Base-by-base conservation (phyloP, 2,113 vertebrate genomes). In the Trinectes maculatus region DNA sequence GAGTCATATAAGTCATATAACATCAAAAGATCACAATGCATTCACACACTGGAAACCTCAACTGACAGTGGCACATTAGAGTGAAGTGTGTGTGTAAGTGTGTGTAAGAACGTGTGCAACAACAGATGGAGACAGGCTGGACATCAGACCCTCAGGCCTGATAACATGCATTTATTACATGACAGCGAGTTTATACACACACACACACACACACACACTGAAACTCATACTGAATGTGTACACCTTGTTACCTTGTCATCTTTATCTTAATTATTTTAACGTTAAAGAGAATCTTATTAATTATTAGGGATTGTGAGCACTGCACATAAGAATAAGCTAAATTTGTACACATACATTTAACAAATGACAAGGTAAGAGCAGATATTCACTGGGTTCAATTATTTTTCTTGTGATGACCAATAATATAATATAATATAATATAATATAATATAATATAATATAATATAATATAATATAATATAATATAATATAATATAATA, bases 41-140 rank as follows among this genome's bases (percentile, higher is more conserved):
- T 54, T 44, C 37, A 53, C 69, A 75, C 69, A 54, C 49, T 55
- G 39, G 3, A 59, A 33, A 62, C 60, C 51, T 81, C 25, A 43
- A 70, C 58, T 57, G 52, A 71, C 62, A 73, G 37, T 58, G 37
- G 54, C 13, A 65, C 57, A 64, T 71, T 7, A 40, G 36, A 58
- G 33, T 12, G 29, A 44, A 1, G 6, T 12, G 52, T 53, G 47
- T 48, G 21, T 53, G 43, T 56, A n/a, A n/a, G 31, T 26, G n/a
- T 31, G 37, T 26, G 46, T 39, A 54, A 10, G 52, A 31, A 43
- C 55, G 47, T 34, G 33, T 39, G 75, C 19, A 61, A 79, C 19
- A 61, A 79, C 87, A 89, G 80, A 87, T 85, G 80, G 84, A 84
- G 63, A 46, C 66, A 76, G 58, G 74, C 85, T 84, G 80, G 83